A percentile compares a stretch with the other conserved stretches of the same genome.
Conservation (phyloP, 1,140 invertebrate species). For the Ericerus pela region DNA sequence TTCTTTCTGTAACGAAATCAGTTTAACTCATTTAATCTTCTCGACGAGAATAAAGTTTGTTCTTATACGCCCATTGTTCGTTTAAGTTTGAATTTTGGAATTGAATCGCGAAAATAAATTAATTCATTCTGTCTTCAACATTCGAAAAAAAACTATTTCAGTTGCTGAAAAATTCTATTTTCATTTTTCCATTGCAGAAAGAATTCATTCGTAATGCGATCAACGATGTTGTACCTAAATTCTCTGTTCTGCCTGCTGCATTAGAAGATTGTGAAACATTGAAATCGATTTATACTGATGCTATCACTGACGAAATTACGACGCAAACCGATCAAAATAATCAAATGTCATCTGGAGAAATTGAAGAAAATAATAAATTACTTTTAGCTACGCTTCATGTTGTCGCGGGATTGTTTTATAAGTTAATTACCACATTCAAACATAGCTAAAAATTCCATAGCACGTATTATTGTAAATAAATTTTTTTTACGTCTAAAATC, state of each 20-base stretch:
- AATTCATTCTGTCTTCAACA: neutral
- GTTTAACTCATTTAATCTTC: neutral
- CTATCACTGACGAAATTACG: neutral
- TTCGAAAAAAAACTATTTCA: neutral
- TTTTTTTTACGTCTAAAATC: too few species aligned
- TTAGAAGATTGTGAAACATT: neutral
- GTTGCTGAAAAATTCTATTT: neutral
- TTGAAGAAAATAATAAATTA: neutral
- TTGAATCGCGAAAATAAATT: neutral
- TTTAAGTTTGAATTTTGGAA: too few species aligned
- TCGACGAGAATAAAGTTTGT: neutral
- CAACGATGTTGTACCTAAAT: neutral
- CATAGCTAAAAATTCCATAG: too few species aligned
- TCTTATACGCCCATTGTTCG: too few species aligned
- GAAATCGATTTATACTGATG: neutral
- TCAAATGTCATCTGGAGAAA: neutral
- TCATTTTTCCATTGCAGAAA: neutral
- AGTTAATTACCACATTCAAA: constrained; percentile 6
- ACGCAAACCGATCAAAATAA: neutral
- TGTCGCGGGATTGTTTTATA: neutral
- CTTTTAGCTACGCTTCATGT: neutral
- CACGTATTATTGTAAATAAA: too few species aligned
- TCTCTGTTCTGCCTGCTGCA: neutral
- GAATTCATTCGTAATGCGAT: neutral
- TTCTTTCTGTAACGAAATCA: neutral